Evolutionary conservation across 2,888 invertebrate genomes (phyloP).

Genomic region (Tachina lurida): DNA sequence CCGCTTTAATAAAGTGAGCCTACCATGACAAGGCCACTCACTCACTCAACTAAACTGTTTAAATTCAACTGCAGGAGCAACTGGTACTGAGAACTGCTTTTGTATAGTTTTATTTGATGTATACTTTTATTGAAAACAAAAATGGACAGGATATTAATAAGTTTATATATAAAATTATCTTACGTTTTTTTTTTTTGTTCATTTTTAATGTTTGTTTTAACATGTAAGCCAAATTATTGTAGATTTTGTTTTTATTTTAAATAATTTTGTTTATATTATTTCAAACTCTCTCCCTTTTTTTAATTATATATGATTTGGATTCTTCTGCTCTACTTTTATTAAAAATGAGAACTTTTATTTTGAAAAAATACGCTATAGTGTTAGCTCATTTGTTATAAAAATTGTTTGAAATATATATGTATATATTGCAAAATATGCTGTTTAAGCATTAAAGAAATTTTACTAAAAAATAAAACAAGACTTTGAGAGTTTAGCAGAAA

Average conservation of each 20-base stretch:
- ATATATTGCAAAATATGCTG: constrained; percentile 36
- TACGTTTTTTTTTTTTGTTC: constrained; percentile 1
- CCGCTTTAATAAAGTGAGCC: too few species aligned
- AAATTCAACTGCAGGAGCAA: too few species aligned
- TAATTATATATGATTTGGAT: constrained; percentile 30
- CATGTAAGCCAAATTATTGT: constrained; percentile 68
- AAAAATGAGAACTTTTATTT: constrained; percentile 6
- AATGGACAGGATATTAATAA: background rate
- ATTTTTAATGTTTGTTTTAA: constrained; percentile 65
- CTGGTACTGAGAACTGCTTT: background rate
- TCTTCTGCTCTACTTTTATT: constrained; percentile 37
- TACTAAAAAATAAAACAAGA: constrained; percentile 15
- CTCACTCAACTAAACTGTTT: too few species aligned
- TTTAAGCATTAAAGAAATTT: constrained; percentile 13
- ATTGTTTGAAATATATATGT: constrained; percentile 30
- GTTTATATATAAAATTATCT: constrained; percentile 2
- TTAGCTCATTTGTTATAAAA: constrained; percentile 21
- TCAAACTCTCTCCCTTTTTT: constrained; percentile 55
- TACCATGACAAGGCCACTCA: too few species aligned
- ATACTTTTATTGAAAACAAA: constrained; percentile 67
- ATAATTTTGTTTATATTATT: constrained; percentile 59
- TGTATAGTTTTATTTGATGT: background rate
- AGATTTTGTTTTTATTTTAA: constrained; percentile 53
- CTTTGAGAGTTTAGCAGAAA: constrained; percentile 48
- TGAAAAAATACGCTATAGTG: constrained; percentile 1